These are phyloP conservation scores for Alsophila aescularia DNA, from an alignment of 2,888 invertebrate species.

Conservation along the genomic window DNA sequence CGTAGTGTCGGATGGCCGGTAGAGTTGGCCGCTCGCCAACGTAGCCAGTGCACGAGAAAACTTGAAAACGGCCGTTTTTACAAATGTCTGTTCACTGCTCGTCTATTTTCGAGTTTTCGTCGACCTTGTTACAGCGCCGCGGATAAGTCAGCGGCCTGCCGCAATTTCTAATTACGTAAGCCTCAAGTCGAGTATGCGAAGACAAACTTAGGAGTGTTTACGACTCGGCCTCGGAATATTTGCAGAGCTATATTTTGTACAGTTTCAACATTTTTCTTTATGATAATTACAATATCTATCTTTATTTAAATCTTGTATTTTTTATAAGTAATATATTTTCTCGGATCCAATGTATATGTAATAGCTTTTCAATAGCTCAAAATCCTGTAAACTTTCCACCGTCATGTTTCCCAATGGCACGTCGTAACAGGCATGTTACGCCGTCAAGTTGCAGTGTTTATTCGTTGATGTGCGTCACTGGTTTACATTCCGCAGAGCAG, in stretches of 20 bases:
- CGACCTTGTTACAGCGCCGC: slow-evolving; percentile 74
- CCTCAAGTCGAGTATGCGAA: slow-evolving; percentile 26
- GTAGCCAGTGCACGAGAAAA: slow-evolving; percentile 63
- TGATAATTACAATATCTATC: slow-evolving; percentile 6
- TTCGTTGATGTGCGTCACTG: slow-evolving; percentile 59
- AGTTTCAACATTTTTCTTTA: neutral
- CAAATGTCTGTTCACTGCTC: slow-evolving; percentile 73
- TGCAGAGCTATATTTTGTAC: slow-evolving; percentile 12
- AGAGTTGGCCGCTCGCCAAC: slow-evolving; percentile 71
- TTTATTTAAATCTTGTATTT: neutral
- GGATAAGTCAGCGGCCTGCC: slow-evolving; percentile 70
- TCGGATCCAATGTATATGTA: too few species aligned
- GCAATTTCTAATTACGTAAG: slow-evolving; percentile 66
- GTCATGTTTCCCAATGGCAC: slow-evolving; percentile 17
- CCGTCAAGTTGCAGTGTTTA: slow-evolving; percentile 42
- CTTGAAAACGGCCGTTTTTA: slow-evolving; percentile 77
- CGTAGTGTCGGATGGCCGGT: slow-evolving; percentile 71
- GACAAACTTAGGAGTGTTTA: slow-evolving; percentile 26
- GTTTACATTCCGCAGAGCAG: slow-evolving; percentile 55
- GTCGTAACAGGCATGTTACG: slow-evolving; percentile 41
- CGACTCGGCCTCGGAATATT: slow-evolving; percentile 6
- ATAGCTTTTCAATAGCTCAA: neutral
- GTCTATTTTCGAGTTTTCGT: slow-evolving; percentile 73
- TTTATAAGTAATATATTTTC: too few species aligned
- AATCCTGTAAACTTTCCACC: slow-evolving; percentile 11